Percentiles rank a stretch among this genome's conserved stretches.
These are phyloP conservation scores for Calonectris borealis DNA, from an alignment of 2,113 vertebrate genomes.

Conservation along the genomic window DNA sequence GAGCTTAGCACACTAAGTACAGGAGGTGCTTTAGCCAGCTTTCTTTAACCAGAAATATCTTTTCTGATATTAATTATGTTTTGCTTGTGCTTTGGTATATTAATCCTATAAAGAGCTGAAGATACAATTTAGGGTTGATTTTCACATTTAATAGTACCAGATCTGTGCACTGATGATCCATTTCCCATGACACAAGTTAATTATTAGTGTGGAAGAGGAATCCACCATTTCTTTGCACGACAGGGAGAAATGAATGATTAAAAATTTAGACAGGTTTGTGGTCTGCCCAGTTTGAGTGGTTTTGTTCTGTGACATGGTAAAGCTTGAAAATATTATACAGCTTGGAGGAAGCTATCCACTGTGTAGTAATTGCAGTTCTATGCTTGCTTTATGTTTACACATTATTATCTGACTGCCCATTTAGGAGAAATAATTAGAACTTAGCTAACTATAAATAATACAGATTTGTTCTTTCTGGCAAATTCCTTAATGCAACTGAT, in stretches of 20 bases:
- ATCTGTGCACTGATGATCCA: background rate
- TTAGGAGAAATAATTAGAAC: constrained; percentile 67
- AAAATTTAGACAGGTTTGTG: background rate
- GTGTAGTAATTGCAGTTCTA: constrained; percentile 4
- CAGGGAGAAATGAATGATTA: background rate
- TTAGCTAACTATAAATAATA: constrained; percentile 67
- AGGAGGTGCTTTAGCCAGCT: background rate
- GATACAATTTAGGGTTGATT: background rate
- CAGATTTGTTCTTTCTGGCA: constrained; percentile 69
- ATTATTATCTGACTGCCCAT: constrained; percentile 51
- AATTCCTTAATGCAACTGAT: constrained; percentile 65
- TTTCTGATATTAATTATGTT: background rate
- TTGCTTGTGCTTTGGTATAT: background rate
- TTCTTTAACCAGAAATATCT: background rate
- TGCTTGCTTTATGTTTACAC: constrained; percentile 44
- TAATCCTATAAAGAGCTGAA: background rate
- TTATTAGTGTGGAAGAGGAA: background rate
- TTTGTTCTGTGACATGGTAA: background rate
- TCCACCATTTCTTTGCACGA: background rate
- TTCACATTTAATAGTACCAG: background rate
- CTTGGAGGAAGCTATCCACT: background rate
- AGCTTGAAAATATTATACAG: background rate
- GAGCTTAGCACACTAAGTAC: background rate
- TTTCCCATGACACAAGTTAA: background rate
- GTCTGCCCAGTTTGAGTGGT: background rate